phyloP scores from a whole-genome alignment of 2,113 vertebrate species.

The Forbesichthys agassizii region DNA sequence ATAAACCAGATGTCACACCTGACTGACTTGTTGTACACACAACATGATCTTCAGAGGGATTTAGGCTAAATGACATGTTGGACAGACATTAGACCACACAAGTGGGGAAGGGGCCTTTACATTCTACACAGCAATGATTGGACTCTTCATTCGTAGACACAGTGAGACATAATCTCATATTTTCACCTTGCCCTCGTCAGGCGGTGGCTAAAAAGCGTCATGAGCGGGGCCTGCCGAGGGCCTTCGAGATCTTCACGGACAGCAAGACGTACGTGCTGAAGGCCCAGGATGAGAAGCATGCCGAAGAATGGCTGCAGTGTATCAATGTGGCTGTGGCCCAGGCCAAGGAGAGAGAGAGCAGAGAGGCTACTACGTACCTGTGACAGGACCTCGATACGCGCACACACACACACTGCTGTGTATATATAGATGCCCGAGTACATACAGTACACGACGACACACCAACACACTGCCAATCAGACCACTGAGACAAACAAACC shows the following conservation, averaged over 20 bases:
- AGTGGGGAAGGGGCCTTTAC: no score
- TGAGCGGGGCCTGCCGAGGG: constrained; percentile 87
- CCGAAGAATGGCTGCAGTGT: constrained; percentile 94
- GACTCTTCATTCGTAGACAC: no score
- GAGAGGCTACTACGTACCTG: constrained; percentile 90
- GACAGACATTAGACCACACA: no score
- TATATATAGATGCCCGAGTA: neutral
- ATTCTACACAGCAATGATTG: no score
- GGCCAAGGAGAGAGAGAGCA: constrained; percentile 85
- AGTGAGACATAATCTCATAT: no score
- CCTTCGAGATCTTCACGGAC: constrained; percentile 96
- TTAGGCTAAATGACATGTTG: no score
- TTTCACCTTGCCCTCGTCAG: constrained; percentile 19
- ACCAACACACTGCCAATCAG: neutral
- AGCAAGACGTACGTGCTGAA: constrained; percentile 90
- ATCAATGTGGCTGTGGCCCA: constrained; percentile 92
- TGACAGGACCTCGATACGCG: constrained; percentile 50
- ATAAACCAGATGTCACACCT: no score
- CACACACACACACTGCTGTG: neutral
- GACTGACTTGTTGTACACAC: no score
- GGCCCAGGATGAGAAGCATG: constrained; percentile 87
- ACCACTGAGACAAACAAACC: neutral
- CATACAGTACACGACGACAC: neutral
- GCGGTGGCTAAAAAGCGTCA: constrained; percentile 85
- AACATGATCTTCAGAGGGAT: no score